phyloP scores from a whole-genome alignment of 2,888 invertebrate species.

The Ellobium chinense region DNA sequence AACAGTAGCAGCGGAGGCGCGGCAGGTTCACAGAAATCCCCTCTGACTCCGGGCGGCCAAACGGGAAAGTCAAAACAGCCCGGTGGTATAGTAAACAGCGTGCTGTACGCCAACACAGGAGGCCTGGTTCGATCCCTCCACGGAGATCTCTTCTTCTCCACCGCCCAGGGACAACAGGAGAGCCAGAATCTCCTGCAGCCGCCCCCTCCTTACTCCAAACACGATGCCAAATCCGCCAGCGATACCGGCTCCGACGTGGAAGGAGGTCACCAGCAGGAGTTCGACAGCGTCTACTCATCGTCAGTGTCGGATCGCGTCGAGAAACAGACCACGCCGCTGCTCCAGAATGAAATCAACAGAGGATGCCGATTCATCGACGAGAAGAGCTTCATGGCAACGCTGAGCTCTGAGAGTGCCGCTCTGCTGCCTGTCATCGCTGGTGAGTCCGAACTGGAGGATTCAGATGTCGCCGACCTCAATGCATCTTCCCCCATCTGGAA shows the following conservation, averaged over 20 bases:
- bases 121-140: conserved; percentile 45
- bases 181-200: conserved; percentile 43
- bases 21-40: conserved; percentile 35
- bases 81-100: conserved; percentile 48
- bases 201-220: conserved; percentile 21
- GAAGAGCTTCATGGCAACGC: conserved; percentile 72
- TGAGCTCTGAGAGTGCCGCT: conserved; percentile 50
- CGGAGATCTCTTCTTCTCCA: conserved; percentile 37
- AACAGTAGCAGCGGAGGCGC: conserved; percentile 66
- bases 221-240: conserved; percentile 37
- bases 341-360: conserved; percentile 61
- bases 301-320: conserved; percentile 44
- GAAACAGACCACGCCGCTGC: conserved; percentile 50
- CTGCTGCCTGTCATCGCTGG: conserved; percentile 21
- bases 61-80: conserved; percentile 26
- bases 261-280: conserved; percentile 40
- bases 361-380: conserved; percentile 76
- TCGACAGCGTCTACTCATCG: conserved; percentile 44
- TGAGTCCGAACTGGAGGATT: conserved; percentile 71
- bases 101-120: conserved; percentile 43
- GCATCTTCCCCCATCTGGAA: conserved; percentile 54
- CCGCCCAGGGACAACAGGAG: neutral
- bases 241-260: conserved; percentile 41
- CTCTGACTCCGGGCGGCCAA: neutral
- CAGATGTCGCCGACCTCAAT: conserved; percentile 37